Conservation (phyloP, 2,888 invertebrate species). For the Acleris cristana region DNA sequence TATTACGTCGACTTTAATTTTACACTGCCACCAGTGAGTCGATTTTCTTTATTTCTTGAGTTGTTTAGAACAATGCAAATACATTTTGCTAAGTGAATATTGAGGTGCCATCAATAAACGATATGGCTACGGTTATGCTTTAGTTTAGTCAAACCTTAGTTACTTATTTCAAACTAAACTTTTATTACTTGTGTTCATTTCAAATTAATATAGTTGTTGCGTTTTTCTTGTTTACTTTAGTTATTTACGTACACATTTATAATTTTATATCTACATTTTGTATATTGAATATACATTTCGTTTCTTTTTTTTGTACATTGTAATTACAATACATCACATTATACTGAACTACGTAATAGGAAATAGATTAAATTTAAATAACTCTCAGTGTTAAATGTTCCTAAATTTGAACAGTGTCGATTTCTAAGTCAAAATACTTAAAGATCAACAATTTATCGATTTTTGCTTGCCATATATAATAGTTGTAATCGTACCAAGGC, state of each 20-base stretch:
- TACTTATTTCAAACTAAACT: conserved; percentile 61
- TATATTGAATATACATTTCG: conserved; percentile 57
- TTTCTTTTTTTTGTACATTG: conserved; percentile 60
- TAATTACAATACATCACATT: conserved; percentile 62
- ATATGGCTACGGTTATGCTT: conserved; percentile 74
- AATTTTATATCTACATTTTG: conserved; percentile 48
- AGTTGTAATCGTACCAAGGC: conserved; percentile 47
- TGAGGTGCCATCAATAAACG: conserved; percentile 76
- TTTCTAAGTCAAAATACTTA: conserved; percentile 64
- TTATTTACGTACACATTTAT: conserved; percentile 44
- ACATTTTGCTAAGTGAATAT: conserved; percentile 72
- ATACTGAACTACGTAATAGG: conserved; percentile 69
- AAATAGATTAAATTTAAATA: conserved; percentile 75
- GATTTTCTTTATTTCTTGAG: conserved; percentile 40
- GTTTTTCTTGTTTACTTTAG: conserved; percentile 57
- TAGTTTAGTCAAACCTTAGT: conserved; percentile 69
- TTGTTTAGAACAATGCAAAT: conserved; percentile 46
- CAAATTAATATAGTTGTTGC: conserved; percentile 56
- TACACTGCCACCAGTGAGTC: conserved; percentile 33
- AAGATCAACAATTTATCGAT: conserved; percentile 54
- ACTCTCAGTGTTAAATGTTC: conserved; percentile 83
- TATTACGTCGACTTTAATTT: conserved; percentile 19
- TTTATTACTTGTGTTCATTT: conserved; percentile 76
- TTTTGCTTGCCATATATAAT: conserved; percentile 76
- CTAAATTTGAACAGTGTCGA: conserved; percentile 79